Conservation (phyloP, 2,888 invertebrate genomes). For the Nycteola revayana region DNA sequence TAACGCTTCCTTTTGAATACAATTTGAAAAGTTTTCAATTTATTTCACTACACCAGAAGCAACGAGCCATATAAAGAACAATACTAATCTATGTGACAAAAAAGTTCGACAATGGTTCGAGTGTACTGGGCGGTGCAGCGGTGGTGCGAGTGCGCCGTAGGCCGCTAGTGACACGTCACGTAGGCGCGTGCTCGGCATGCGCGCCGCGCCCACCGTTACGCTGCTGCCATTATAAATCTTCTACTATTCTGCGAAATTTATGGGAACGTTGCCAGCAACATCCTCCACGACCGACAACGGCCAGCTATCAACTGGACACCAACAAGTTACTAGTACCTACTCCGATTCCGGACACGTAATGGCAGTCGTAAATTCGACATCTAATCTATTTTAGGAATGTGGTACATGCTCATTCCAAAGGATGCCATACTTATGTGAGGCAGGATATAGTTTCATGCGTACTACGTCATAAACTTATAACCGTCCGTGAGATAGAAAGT, state of each 20-base stretch:
- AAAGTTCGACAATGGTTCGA: slow-evolving; percentile 15
- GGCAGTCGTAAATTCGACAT: slow-evolving; percentile 32
- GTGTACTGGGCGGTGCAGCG: slow-evolving; percentile 9
- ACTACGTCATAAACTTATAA: slow-evolving; percentile 3
- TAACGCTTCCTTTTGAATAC: background rate
- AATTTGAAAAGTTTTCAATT: too few relatives aligned
- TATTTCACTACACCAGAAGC: too few relatives aligned
- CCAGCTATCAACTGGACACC: slow-evolving; percentile 45
- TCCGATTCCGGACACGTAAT: slow-evolving; percentile 35
- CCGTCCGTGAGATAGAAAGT: slow-evolving; percentile 11
- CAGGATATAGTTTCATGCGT: background rate
- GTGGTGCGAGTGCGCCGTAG: slow-evolving; percentile 14
- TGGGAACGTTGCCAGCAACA: slow-evolving; percentile 54
- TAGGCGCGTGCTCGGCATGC: slow-evolving; percentile 52
- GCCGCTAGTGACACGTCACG: slow-evolving; percentile 42
- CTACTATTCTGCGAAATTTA: slow-evolving; percentile 51
- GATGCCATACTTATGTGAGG: slow-evolving; percentile 1
- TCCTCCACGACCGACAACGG: slow-evolving; percentile 43
- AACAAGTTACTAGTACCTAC: slow-evolving; percentile 21
- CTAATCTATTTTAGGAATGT: slow-evolving; percentile 12
- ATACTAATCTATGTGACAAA: slow-evolving; percentile 27
- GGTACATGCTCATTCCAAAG: slow-evolving; percentile 11
- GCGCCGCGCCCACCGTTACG: slow-evolving; percentile 52
- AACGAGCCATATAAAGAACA: slow-evolving; percentile 19
- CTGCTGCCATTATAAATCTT: slow-evolving; percentile 51